These are phyloP conservation scores for Daboia siamensis DNA, from an alignment of 2,113 vertebrate genomes.

Conservation along the genomic window DNA sequence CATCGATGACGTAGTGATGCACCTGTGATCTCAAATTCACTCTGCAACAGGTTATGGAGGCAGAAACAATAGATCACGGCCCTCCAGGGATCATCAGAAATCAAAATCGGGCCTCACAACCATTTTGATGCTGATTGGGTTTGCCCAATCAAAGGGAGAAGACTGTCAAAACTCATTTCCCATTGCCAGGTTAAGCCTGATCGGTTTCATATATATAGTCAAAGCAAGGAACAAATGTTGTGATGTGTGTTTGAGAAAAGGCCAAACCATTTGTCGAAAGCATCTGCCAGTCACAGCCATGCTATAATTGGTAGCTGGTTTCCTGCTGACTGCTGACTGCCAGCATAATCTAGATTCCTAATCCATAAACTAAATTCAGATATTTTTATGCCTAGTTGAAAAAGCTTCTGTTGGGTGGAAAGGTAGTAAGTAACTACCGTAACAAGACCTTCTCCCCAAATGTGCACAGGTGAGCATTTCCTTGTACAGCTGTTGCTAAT, in stretches of 20 bases:
- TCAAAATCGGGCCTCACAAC: not conserved
- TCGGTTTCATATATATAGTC: not conserved
- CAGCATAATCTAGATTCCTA: not conserved
- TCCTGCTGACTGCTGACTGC: not conserved
- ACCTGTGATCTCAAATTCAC: not conserved
- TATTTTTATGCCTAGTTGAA: not conserved
- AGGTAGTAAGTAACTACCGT: too few relatives aligned
- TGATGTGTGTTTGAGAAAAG: not conserved
- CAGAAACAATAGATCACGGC: not conserved
- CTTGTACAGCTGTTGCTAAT: too few relatives aligned
- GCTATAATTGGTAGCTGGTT: not conserved
- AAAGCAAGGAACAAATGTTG: not conserved
- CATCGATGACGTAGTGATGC: not conserved
- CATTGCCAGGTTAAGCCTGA: not conserved
- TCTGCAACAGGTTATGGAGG: not conserved
- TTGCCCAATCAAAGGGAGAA: not conserved
- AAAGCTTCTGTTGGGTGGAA: not conserved
- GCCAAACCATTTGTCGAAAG: not conserved
- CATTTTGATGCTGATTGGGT: not conserved
- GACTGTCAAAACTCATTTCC: not conserved
- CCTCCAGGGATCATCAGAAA: not conserved
- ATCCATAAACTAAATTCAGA: not conserved
- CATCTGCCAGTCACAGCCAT: not conserved
- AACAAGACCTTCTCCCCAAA: too few relatives aligned
- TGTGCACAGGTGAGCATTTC: too few relatives aligned